Conservation (phyloP, 2,113 vertebrate species). For the Chitala chitala region DNA sequence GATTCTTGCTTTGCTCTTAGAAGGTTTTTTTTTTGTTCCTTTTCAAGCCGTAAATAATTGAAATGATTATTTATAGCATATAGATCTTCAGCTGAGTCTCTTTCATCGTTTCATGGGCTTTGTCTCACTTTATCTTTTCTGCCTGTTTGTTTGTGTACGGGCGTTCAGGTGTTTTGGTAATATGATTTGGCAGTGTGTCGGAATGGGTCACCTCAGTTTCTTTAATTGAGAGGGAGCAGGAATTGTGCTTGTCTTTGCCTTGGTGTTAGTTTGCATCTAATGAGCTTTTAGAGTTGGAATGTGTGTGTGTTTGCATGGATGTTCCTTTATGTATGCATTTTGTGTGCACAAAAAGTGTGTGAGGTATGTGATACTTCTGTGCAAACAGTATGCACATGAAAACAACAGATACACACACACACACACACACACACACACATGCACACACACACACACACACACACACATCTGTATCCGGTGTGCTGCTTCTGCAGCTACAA, state of each 20-base stretch:
- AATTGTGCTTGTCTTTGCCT: background rate
- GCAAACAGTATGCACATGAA: background rate
- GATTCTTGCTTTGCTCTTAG: slow-evolving; percentile 23
- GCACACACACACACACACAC: no score
- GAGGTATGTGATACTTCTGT: background rate
- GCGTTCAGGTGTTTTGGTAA: slow-evolving; percentile 25
- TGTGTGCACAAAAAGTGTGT: slow-evolving; percentile 4
- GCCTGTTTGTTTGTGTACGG: background rate
- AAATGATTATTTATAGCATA: slow-evolving; percentile 38
- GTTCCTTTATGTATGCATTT: background rate
- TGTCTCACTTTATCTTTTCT: background rate
- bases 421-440: no score
- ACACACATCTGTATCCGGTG: no score
- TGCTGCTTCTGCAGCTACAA: background rate
- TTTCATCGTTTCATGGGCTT: slow-evolving; percentile 34
- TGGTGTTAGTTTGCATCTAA: slow-evolving; percentile 3
- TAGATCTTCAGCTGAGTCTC: slow-evolving; percentile 31
- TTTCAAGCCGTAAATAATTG: slow-evolving; percentile 54
- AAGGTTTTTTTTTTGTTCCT: background rate
- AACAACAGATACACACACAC: no score
- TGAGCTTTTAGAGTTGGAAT: background rate
- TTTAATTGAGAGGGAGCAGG: slow-evolving; percentile 18
- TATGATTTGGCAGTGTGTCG: slow-evolving; percentile 47
- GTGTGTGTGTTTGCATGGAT: background rate
- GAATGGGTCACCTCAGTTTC: slow-evolving; percentile 37